Conservation (phyloP, 2,113 vertebrate species). For the Syrrhaptes paradoxus region DNA sequence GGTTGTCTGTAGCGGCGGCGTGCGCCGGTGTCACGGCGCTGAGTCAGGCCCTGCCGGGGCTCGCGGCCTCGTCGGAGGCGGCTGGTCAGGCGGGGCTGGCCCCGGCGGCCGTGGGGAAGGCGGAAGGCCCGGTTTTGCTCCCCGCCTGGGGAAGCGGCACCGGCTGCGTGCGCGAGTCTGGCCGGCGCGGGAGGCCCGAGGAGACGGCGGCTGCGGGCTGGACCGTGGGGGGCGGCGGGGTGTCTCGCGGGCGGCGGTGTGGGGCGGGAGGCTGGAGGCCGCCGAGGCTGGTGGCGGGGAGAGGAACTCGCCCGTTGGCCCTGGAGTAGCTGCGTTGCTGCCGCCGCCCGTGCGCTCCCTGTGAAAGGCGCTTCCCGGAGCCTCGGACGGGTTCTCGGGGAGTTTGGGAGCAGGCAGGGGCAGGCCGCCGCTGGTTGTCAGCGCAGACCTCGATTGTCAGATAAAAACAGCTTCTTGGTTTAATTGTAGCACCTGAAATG, state of each 20-base stretch:
- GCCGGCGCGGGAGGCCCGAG: not conserved
- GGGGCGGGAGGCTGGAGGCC: too few relatives aligned
- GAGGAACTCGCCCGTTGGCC: not conserved
- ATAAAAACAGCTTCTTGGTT: not conserved
- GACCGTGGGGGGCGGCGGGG: too few relatives aligned
- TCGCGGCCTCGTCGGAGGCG: not conserved
- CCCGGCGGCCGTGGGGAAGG: too few relatives aligned
- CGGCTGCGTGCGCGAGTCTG: not conserved
- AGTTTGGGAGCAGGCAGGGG: not conserved
- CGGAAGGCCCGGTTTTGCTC: not conserved
- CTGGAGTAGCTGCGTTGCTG: not conserved
- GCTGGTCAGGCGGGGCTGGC: not conserved
- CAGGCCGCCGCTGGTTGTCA: not conserved
- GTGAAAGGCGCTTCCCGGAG: not conserved
- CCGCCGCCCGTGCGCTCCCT: not conserved
- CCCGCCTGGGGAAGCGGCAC: not conserved
- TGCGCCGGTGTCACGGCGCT: not conserved
- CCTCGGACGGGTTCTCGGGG: not conserved
- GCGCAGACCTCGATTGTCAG: not conserved
- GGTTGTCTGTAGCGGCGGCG: not conserved
- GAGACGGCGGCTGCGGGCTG: too few relatives aligned
- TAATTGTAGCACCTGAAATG: not conserved
- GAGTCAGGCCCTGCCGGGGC: slow-evolving; percentile 34
- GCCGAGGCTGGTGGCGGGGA: not conserved
- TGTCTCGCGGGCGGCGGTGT: too few relatives aligned